phyloP scores from a whole-genome alignment of 2,113 vertebrate genomes.

The Ornithorhynchus anatinus region DNA sequence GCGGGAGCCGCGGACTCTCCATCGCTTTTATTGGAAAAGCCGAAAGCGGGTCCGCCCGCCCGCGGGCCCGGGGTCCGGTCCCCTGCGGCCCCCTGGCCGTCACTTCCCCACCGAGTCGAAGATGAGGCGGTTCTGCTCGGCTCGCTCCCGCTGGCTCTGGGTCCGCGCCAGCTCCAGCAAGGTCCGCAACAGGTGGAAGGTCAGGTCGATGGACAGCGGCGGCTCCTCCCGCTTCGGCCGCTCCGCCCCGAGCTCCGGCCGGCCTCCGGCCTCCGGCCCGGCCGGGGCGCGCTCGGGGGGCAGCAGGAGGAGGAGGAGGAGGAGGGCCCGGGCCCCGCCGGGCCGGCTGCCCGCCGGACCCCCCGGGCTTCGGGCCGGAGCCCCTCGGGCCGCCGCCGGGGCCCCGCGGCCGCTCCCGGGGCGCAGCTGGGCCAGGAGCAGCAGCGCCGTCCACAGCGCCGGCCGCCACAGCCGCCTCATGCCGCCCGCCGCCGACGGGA shows the following conservation, averaged over 20 bases:
- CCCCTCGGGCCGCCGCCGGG: neutral
- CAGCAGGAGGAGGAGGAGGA: slow-evolving; percentile 47
- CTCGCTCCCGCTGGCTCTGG: slow-evolving; percentile 85
- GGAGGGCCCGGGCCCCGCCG: slow-evolving; percentile 37
- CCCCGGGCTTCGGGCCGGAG: slow-evolving; percentile 44
- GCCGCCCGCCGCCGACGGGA: neutral
- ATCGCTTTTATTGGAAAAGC: slow-evolving; percentile 71
- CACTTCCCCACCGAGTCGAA: slow-evolving; percentile 91
- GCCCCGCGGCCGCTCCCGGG: neutral
- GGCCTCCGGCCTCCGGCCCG: neutral
- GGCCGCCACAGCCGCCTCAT: slow-evolving; percentile 31
- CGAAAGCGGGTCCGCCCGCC: neutral
- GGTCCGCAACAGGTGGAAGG: slow-evolving; percentile 90
- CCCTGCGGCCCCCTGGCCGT: neutral
- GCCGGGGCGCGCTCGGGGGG: neutral
- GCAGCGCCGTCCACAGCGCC: slow-evolving; percentile 26
- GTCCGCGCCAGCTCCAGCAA: slow-evolving; percentile 87
- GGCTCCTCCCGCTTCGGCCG: slow-evolving; percentile 80
- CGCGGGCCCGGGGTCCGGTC: neutral
- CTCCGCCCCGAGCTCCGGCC: too few species aligned
- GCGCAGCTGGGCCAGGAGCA: slow-evolving; percentile 28
- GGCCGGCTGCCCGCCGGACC: slow-evolving; percentile 45
- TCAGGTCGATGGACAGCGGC: slow-evolving; percentile 91
- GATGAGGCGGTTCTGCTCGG: slow-evolving; percentile 84
- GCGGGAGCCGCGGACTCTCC: slow-evolving; percentile 27